Percentiles rank a stretch among this genome's conserved stretches.
Evolutionary conservation across 2,113 vertebrate species (phyloP).

Genomic region (Melanotaenia duboulayi): DNA sequence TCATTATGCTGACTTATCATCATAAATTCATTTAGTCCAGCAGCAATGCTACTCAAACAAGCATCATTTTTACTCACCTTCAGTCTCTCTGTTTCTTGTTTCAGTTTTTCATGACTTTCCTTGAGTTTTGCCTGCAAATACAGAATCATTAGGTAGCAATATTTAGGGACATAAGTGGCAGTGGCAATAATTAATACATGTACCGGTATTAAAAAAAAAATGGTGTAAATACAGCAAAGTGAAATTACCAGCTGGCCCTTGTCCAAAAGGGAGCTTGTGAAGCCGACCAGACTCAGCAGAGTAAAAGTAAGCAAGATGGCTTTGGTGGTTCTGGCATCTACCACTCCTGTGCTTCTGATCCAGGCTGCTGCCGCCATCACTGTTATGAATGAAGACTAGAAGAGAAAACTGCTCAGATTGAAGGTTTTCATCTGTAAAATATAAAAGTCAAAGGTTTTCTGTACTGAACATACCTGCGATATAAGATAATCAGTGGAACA

Average conservation of each 20-base stretch:
- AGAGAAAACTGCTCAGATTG: background rate
- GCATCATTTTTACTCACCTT: background rate
- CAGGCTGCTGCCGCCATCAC: slow-evolving; percentile 24
- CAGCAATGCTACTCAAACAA: too few species aligned
- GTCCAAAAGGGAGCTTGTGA: too few species aligned
- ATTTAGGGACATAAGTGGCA: background rate
- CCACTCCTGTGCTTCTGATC: background rate
- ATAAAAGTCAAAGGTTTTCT: too few species aligned
- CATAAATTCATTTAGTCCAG: too few species aligned
- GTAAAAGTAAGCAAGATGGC: background rate
- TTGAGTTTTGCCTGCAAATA: background rate
- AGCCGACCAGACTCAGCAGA: slow-evolving; percentile 27
- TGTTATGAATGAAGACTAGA: background rate
- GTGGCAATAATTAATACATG: too few species aligned
- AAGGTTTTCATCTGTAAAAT: too few species aligned
- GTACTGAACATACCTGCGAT: too few species aligned
- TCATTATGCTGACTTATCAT: too few species aligned
- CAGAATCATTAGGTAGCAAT: too few species aligned
- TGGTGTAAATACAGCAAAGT: too few species aligned
- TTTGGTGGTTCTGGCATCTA: slow-evolving; percentile 5
- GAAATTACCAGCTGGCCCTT: slow-evolving; percentile 31
- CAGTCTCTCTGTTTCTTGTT: background rate
- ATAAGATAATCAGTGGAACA: too few species aligned
- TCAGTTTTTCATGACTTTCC: background rate
- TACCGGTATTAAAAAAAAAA: too few species aligned